phyloP scores from a whole-genome alignment of 2,113 vertebrate species.

The Antechinus flavipes region DNA sequence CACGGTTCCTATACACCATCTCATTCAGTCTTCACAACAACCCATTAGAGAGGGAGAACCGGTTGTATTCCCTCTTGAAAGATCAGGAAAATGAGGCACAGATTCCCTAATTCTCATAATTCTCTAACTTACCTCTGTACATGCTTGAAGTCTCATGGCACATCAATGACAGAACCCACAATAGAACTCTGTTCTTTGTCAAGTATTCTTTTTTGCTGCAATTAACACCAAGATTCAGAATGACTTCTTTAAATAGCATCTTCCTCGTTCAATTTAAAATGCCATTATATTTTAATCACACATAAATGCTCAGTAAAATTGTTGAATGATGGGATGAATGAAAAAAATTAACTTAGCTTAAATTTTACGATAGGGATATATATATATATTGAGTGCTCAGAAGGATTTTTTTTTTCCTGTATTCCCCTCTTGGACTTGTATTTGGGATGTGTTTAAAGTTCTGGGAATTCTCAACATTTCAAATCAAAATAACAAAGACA shows the following conservation, averaged over 20 bases:
- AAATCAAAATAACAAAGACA: not conserved
- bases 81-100: not conserved
- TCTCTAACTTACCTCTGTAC: not conserved
- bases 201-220: not conserved
- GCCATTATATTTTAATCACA: not conserved
- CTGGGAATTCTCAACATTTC: not conserved
- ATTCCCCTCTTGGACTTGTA: not conserved
- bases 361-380: not conserved
- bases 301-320: not conserved
- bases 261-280: not conserved
- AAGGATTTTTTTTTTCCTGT: not conserved
- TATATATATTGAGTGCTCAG: not conserved
- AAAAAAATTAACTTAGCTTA: not conserved
- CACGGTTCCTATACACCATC: not conserved
- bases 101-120: not conserved
- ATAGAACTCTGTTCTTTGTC: not conserved
- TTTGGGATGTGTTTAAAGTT: not conserved
- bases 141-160: not conserved
- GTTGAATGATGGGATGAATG: not conserved
- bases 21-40: not conserved
- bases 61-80: not conserved
- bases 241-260: not conserved
- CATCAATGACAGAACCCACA: not conserved
- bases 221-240: not conserved
- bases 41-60: not conserved